These are phyloP conservation scores for Eilema depressum DNA, from an alignment of 2,888 invertebrate genomes.

Conservation along the genomic window DNA sequence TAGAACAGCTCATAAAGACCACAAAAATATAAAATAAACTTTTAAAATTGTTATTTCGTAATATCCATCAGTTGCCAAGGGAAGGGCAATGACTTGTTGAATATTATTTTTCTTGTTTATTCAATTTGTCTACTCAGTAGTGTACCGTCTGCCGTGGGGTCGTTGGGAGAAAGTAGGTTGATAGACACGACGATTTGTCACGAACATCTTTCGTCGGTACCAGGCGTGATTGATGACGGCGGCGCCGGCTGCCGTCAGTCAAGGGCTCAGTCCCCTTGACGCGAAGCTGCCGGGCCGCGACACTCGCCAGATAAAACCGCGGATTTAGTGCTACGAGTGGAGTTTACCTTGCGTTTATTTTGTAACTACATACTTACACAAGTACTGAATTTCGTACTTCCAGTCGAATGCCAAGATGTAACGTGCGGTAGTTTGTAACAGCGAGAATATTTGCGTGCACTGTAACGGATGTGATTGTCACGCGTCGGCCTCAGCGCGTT, in stretches of 20 bases:
- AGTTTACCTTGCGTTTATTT: constrained; percentile 4
- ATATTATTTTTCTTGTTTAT: not conserved
- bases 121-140: not conserved
- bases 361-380: not conserved
- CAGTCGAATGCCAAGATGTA: constrained; percentile 8
- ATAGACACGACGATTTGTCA: constrained; percentile 51
- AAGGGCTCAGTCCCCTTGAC: not conserved
- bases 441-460: constrained; percentile 14
- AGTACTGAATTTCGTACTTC: not conserved
- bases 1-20: too few relatives aligned
- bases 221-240: constrained; percentile 5
- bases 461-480: constrained; percentile 18
- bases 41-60: not conserved
- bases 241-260: not conserved
- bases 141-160: not conserved
- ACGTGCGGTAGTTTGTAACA: constrained; percentile 19
- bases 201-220: constrained; percentile 18
- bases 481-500: not conserved
- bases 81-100: constrained; percentile 2
- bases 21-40: too few relatives aligned
- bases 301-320: not conserved
- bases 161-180: constrained; percentile 38
- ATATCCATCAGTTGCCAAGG: not conserved
- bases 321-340: not conserved
- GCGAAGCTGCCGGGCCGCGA: not conserved